A percentile compares a stretch with the other conserved stretches of the same genome.
Conservation (phyloP, 2,113 vertebrate genomes). For the Poeciliopsis occidentalis region DNA sequence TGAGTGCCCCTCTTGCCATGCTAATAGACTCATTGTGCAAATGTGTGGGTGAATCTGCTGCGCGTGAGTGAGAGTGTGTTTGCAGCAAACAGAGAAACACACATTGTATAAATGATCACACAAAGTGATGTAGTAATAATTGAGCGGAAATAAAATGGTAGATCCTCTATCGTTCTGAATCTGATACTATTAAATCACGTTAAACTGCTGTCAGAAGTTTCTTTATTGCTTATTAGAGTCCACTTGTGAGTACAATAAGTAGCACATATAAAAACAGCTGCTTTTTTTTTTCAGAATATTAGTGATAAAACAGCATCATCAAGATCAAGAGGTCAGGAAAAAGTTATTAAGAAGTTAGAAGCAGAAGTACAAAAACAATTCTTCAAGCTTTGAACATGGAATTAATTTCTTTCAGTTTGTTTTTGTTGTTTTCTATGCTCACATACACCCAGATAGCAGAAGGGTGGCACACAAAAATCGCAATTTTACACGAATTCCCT, state of each 20-base stretch:
- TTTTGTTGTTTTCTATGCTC: too few relatives aligned
- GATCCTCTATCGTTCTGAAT: background rate
- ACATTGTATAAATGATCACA: background rate
- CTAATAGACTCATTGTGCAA: conserved; percentile 3
- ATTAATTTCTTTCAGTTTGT: too few relatives aligned
- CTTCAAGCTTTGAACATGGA: too few relatives aligned
- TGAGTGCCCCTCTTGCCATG: conserved; percentile 17
- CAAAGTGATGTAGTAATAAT: too few relatives aligned
- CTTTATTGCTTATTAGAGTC: background rate
- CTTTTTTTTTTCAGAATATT: background rate
- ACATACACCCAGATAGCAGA: too few relatives aligned
- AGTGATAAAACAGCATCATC: background rate
- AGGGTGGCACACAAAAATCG: too few relatives aligned
- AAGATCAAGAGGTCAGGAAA: background rate
- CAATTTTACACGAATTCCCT: too few relatives aligned
- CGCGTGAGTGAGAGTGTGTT: background rate
- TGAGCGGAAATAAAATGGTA: too few relatives aligned
- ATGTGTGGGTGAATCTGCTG: background rate
- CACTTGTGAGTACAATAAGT: background rate
- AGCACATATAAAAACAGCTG: background rate
- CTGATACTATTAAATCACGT: background rate
- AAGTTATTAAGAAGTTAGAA: background rate
- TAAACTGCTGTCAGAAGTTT: background rate
- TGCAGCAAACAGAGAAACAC: conserved; percentile 7
- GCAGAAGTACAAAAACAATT: background rate